phyloP scores from a whole-genome alignment of 2,797 vertebrate species.

The Emys orbicularis region DNA sequence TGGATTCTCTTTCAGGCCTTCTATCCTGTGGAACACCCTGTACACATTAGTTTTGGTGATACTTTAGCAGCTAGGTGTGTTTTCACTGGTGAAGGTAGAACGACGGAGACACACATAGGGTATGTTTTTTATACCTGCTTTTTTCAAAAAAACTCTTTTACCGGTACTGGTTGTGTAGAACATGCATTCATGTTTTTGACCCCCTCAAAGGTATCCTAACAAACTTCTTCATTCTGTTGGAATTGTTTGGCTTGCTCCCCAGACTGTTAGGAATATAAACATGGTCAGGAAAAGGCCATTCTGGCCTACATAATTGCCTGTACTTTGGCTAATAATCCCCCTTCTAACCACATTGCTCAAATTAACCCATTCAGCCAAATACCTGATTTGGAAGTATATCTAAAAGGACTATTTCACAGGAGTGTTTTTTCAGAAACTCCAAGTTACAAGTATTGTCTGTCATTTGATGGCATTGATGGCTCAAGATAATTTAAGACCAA shows the following conservation, averaged over 20 bases:
- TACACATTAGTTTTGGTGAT: constrained; percentile 90
- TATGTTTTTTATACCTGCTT: constrained; percentile 73
- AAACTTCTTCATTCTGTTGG: neutral
- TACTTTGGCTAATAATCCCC: neutral
- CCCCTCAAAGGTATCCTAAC: neutral
- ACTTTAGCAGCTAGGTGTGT: constrained; percentile 92
- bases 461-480: neutral
- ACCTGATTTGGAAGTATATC: neutral
- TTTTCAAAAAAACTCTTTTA: neutral
- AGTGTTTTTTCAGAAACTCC: neutral
- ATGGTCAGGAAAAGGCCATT: neutral
- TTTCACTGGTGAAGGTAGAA: constrained; percentile 93
- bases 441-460: neutral
- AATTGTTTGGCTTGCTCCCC: neutral
- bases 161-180: neutral
- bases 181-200: neutral
- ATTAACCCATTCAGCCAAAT: neutral
- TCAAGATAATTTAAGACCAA: neutral
- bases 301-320: neutral
- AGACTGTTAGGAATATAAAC: neutral
- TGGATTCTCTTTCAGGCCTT: constrained; percentile 87
- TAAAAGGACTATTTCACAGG: neutral
- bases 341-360: neutral
- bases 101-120: constrained; percentile 91
- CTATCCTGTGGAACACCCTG: constrained; percentile 86